Percentiles rank a stretch among this genome's conserved stretches.
These are phyloP conservation scores for Ceuthmochares aereus DNA, from an alignment of 2,113 vertebrate genomes.

Conservation along the genomic window DNA sequence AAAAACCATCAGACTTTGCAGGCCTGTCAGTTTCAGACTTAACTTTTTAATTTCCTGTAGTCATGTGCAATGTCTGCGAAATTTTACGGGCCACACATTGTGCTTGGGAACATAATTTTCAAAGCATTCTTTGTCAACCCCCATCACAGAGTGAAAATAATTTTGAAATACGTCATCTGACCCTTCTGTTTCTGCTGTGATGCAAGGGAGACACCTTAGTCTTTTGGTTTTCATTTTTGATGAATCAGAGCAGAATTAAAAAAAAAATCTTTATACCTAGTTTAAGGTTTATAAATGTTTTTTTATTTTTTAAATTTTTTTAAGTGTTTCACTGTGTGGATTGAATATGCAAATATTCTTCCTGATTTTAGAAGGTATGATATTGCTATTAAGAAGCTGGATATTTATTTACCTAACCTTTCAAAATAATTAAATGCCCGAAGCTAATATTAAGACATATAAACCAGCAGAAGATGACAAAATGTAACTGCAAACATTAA, in stretches of 20 bases:
- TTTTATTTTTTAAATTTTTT: not conserved
- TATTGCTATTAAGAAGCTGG: not conserved
- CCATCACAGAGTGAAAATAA: not conserved
- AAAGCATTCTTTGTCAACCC: not conserved
- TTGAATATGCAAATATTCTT: not conserved
- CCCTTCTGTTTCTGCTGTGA: not conserved
- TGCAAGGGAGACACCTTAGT: not conserved
- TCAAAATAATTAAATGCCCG: not conserved
- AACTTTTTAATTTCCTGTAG: not conserved
- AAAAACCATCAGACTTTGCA: not conserved
- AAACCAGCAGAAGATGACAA: not conserved
- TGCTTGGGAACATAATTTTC: not conserved
- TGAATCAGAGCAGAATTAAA: not conserved
- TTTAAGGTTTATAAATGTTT: not conserved
- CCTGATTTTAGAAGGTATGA: not conserved
- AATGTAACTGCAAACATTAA: not conserved
- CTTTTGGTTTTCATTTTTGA: not conserved
- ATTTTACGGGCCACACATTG: not conserved
- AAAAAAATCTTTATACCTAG: not conserved
- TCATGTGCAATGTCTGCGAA: not conserved
- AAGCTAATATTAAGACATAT: not conserved
- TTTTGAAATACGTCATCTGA: not conserved
- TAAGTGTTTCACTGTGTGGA: not conserved
- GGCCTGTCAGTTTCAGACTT: not conserved
- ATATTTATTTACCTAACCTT: not conserved